phyloP scores from a whole-genome alignment of 2,113 vertebrate genomes.

The Collichthys lucidus region DNA sequence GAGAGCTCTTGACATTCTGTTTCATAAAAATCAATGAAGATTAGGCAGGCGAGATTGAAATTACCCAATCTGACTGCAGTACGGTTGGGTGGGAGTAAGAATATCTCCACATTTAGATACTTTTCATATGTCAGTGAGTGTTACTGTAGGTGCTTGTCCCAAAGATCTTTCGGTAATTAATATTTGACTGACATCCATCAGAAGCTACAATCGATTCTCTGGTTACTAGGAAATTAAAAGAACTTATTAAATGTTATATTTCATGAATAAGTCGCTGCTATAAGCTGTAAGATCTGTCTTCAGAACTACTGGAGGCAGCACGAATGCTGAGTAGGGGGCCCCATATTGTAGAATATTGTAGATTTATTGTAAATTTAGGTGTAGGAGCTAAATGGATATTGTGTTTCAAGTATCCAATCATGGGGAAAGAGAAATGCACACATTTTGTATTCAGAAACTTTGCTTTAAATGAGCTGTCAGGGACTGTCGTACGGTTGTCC shows the following conservation, averaged over 20 bases:
- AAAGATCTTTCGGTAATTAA: not conserved
- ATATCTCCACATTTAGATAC: not conserved
- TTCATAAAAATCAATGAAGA: constrained; percentile 32
- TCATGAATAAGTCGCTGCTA: constrained; percentile 12
- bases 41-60: not conserved
- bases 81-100: no score
- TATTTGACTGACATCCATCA: not conserved
- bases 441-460: no score
- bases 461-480: no score
- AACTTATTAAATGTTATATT: constrained; percentile 26
- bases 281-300: constrained; percentile 1
- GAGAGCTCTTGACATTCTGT: constrained; percentile 2
- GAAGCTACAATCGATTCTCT: not conserved
- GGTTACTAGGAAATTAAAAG: constrained; percentile 2
- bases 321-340: not conserved
- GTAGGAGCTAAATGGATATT: no score
- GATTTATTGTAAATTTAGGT: no score
- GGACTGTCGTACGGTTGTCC: no score
- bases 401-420: no score
- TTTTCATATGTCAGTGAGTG: not conserved
- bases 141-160: not conserved
- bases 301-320: not conserved
- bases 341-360: no score
- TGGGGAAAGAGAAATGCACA: no score
- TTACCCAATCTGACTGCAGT: not conserved